phyloP scores from a whole-genome alignment of 2,888 invertebrate genomes.

The Pseudanteris insignis region DNA sequence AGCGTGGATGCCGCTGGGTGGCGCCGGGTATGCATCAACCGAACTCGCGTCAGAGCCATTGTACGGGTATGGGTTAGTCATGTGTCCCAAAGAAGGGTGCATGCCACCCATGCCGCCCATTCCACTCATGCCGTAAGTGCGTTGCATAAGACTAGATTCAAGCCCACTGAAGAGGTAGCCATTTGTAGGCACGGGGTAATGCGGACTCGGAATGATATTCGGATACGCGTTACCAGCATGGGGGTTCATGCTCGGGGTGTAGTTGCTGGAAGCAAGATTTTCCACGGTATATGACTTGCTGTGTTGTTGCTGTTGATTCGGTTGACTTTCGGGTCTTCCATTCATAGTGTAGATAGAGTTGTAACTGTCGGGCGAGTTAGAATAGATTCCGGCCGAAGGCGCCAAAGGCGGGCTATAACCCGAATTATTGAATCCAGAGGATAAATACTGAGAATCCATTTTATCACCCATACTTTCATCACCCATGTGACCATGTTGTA shows the following conservation, averaged over 20 bases:
- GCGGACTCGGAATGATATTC: conserved; percentile 64
- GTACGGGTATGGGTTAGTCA: conserved; percentile 59
- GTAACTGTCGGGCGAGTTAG: conserved; percentile 58
- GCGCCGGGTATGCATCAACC: conserved; percentile 66
- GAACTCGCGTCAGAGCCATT: conserved; percentile 63
- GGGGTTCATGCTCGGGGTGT: conserved; percentile 62
- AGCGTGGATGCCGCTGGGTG: conserved; percentile 72
- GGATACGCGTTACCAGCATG: conserved; percentile 60
- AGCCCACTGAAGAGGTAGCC: conserved; percentile 62
- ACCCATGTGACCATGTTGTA: conserved; percentile 56
- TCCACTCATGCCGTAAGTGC: conserved; percentile 60
- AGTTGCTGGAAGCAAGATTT: conserved; percentile 66
- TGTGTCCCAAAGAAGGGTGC: conserved; percentile 57
- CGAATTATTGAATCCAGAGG: conserved; percentile 50
- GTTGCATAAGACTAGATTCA: conserved; percentile 63
- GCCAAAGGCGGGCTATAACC: conserved; percentile 62
- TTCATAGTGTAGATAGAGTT: conserved; percentile 59
- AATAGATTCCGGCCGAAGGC: conserved; percentile 53
- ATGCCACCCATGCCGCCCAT: conserved; percentile 61
- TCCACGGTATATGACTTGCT: conserved; percentile 66
- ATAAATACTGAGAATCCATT: conserved; percentile 55
- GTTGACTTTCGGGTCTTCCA: conserved; percentile 53
- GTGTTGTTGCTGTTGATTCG: conserved; percentile 56
- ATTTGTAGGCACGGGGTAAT: conserved; percentile 65
- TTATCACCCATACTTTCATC: conserved; percentile 60